phyloP scores from a whole-genome alignment of 2,888 invertebrate species.

The Chydorus sphaericus region DNA sequence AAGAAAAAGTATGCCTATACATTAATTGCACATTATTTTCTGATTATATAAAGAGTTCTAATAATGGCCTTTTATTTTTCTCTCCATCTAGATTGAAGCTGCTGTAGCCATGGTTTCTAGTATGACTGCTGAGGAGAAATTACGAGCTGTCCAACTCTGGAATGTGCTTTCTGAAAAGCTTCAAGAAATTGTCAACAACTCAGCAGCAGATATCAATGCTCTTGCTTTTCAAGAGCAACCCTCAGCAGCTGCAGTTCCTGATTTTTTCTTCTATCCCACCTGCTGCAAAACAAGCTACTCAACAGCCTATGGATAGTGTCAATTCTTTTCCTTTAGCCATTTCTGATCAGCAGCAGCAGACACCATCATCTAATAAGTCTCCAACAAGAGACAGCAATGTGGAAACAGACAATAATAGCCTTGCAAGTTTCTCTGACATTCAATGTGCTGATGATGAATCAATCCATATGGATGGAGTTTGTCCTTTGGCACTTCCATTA shows the following conservation, averaged over 20 bases:
- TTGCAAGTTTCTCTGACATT: constrained; percentile 13
- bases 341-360: neutral
- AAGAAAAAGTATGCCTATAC: neutral
- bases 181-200: constrained; percentile 25
- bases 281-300: neutral
- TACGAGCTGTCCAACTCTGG: constrained; percentile 25
- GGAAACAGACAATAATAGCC: constrained; percentile 2
- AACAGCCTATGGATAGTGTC: neutral
- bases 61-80: neutral
- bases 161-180: constrained; percentile 24
- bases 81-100: constrained; percentile 22
- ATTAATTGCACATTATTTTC: too few species aligned
- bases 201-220: constrained; percentile 24
- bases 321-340: neutral
- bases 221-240: constrained; percentile 20
- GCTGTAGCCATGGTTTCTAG: constrained; percentile 23
- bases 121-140: constrained; percentile 24
- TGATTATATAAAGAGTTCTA: too few species aligned
- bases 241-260: neutral
- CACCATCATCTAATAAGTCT: neutral
- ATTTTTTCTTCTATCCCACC: constrained; percentile 7
- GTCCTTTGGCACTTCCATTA: neutral
- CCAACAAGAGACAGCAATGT: neutral
- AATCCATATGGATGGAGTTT: constrained; percentile 9
- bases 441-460: constrained; percentile 7